A percentile compares a stretch with the other conserved stretches of the same genome.
Conservation (phyloP, 2,888 invertebrate genomes). For the Ferdinandea cuprea region DNA sequence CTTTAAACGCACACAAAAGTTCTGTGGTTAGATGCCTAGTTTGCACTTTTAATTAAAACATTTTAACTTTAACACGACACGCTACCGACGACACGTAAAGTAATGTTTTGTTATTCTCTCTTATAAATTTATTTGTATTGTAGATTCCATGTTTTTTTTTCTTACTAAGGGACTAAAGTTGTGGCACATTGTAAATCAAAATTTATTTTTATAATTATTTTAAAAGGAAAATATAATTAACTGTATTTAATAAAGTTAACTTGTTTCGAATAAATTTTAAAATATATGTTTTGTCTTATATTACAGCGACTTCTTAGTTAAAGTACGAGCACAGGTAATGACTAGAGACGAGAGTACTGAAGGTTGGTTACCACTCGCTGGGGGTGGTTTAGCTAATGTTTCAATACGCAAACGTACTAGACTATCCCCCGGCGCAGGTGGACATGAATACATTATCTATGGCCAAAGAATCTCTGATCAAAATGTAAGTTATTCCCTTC, state of each 20-base stretch:
- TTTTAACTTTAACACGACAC: too few relatives aligned
- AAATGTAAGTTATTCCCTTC: constrained; percentile 87
- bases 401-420: constrained; percentile 91
- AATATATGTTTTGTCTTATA: neutral
- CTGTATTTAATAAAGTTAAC: too few relatives aligned
- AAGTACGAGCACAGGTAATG: constrained; percentile 99
- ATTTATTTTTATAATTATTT: too few relatives aligned
- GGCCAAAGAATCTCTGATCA: constrained; percentile 96
- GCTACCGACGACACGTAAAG: too few relatives aligned
- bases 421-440: constrained; percentile 84
- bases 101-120: too few relatives aligned
- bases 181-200: too few relatives aligned
- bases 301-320: constrained; percentile 95
- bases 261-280: too few relatives aligned
- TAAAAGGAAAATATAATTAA: too few relatives aligned
- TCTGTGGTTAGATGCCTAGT: constrained; percentile 2
- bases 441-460: constrained; percentile 95
- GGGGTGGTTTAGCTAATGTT: constrained; percentile 96
- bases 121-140: too few relatives aligned
- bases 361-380: constrained; percentile 97
- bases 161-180: too few relatives aligned
- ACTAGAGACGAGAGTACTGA: constrained; percentile 98
- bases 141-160: too few relatives aligned
- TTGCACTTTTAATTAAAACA: constrained; percentile 44
- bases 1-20: constrained; percentile 18